Evolutionary conservation across 92 coral and sea anemone genomes (phyloP), one percentile per base, ranked within the genome.

Genomic region (Zoanthus sociatus): DNA sequence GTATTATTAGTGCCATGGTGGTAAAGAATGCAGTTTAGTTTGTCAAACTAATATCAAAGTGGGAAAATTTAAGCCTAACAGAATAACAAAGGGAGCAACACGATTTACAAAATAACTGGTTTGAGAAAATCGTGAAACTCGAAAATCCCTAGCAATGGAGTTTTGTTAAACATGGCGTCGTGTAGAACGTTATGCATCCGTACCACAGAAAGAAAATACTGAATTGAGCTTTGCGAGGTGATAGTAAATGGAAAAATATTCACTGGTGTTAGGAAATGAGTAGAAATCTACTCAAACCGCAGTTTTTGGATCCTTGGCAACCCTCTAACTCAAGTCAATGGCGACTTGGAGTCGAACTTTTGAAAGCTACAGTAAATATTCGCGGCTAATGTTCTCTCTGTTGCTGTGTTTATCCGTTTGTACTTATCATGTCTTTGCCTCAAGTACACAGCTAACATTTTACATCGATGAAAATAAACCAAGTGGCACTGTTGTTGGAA

Each of bases 391-490:
- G 17, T 84, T 87, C 84, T 71, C 86, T 77, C 79, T 89, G 86
- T 93, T 92, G 92, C 76, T 86, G 60, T 90, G 83, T 77, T 88
- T 88, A 85, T 69, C 82, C 21, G 86, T 88, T 73, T 87, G 87
- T 69, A 56, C 76, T 78, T 55, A 67, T 87, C 53, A 54, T 71
- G 73, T 77, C 17, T 55, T 79, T 69, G 93, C 93, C 84, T 70
- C 20, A 18, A 45, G 33, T 21, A 71, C 30, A 18, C 71, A 53
- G 47, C 81, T 66, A 37, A 63, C 77, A n/a, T 97, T 93, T 87
- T 89, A 76, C 68, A 87, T 97, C 88, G 81, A 87, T 77, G 99
- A 97, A 92, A 96, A 95, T 70, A 54, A 76, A 5, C 97, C 98
- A 13, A 87, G 61, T 30, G 95, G 94, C 74, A 91, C 98, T 20